phyloP scores from a whole-genome alignment of 30 jellyfish, hydroid and myxozoan genomes.

The Catostylus mosaicus region DNA sequence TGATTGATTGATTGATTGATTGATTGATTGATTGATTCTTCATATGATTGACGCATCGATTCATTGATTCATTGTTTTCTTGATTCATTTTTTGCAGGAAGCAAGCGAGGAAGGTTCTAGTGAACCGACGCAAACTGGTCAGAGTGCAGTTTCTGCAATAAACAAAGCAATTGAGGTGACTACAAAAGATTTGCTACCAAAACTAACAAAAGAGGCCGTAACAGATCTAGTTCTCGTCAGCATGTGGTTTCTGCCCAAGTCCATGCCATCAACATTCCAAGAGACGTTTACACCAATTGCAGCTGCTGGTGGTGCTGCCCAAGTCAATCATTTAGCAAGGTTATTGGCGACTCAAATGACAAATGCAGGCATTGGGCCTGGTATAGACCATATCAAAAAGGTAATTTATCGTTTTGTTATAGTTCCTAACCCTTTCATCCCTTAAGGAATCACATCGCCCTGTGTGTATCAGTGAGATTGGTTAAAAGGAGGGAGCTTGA shows the following conservation, averaged over 20 bases:
- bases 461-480: too few species aligned
- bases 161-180: conserved; percentile 93
- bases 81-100: conserved; percentile 13
- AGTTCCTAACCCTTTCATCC: not conserved
- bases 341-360: conserved; percentile 96
- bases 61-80: too few species aligned
- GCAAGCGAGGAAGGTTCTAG: conserved; percentile 22
- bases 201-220: conserved; percentile 82
- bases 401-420: conserved; percentile 11
- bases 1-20: not conserved
- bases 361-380: conserved; percentile 91
- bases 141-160: conserved; percentile 48
- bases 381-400: conserved; percentile 86
- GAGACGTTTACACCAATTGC: conserved; percentile 98
- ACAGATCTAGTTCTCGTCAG: conserved; percentile 93
- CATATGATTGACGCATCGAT: not conserved
- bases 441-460: too few species aligned
- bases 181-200: conserved; percentile 82
- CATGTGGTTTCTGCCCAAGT: conserved; percentile 89
- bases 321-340: conserved; percentile 88
- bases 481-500: too few species aligned
- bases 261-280: conserved; percentile 93
- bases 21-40: not conserved
- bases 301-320: conserved; percentile 98
- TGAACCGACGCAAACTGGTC: conserved; percentile 14